Percentiles rank a stretch among this genome's conserved stretches.
Evolutionary conservation across 1,140 invertebrate species (phyloP).

Genomic region (Branchinecta lindahli): DNA sequence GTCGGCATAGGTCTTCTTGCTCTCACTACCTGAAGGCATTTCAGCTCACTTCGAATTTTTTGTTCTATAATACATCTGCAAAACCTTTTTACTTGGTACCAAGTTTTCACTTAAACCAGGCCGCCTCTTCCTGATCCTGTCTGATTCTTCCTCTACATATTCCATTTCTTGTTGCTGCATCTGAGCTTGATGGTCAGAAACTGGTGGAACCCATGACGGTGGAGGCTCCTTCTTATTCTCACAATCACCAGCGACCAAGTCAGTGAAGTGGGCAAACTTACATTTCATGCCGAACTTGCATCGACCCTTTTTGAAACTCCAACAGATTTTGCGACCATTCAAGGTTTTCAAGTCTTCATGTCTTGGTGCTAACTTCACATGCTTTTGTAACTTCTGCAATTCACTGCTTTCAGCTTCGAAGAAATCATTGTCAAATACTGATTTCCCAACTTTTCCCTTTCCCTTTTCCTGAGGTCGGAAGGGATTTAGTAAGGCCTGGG

Average conservation of each 20-base stretch:
- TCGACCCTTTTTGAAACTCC: conserved; percentile 76
- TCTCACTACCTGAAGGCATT: too few species aligned
- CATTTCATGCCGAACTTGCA: conserved; percentile 84
- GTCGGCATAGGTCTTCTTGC: too few species aligned
- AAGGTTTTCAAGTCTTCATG: conserved; percentile 52
- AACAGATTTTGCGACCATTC: conserved; percentile 77
- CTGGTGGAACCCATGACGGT: too few species aligned
- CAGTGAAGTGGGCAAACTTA: conserved; percentile 78
- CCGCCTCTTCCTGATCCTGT: background rate
- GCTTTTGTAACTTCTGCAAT: conserved; percentile 70
- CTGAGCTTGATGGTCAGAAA: too few species aligned
- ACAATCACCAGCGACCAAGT: conserved; percentile 36
- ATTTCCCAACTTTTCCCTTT: conserved; percentile 30
- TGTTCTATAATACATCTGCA: background rate
- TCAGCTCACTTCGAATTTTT: background rate
- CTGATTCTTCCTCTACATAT: too few species aligned
- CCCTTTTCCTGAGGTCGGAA: background rate
- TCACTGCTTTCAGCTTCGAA: conserved; percentile 73
- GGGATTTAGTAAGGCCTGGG: background rate
- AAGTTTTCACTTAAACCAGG: background rate
- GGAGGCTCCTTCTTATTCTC: background rate
- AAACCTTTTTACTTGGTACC: background rate
- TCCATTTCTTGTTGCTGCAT: too few species aligned
- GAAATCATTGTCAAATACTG: conserved; percentile 78
- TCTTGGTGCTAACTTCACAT: conserved; percentile 76